phyloP scores from a whole-genome alignment of 2,888 invertebrate genomes.

The Eurytoma adleriae region DNA sequence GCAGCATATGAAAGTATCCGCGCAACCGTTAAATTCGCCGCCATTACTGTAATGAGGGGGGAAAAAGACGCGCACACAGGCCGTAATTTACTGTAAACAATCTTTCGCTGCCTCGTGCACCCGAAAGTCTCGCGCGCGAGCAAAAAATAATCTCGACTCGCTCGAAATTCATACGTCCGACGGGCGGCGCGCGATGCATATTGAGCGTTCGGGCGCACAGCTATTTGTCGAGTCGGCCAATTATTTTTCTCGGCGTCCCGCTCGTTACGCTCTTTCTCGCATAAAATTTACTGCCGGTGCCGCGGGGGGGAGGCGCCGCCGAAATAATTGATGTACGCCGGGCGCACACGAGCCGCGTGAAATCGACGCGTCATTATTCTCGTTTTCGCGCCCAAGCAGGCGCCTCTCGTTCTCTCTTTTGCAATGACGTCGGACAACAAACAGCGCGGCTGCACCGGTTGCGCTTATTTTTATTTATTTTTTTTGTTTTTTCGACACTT shows the following conservation, averaged over 20 bases:
- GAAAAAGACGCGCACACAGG: constrained; percentile 7
- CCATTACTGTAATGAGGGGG: not conserved
- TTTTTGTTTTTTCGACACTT: constrained; percentile 24
- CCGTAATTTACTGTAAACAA: not conserved
- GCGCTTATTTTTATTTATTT: not conserved
- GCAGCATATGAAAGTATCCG: too few relatives aligned
- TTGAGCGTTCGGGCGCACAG: not conserved
- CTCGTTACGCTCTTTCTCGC: constrained; percentile 52
- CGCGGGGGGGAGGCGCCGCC: constrained; percentile 20
- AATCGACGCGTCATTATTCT: constrained; percentile 64
- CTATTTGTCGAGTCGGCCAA: constrained; percentile 54
- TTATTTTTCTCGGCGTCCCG: constrained; percentile 55
- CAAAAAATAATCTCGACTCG: constrained; percentile 33
- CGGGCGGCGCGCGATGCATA: not conserved
- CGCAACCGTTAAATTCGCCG: too few relatives aligned
- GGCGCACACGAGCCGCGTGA: constrained; percentile 44
- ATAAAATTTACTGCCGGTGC: constrained; percentile 50
- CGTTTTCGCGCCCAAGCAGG: constrained; percentile 46
- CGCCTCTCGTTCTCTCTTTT: constrained; percentile 57
- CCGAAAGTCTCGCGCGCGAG: not conserved
- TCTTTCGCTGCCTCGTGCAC: too few relatives aligned
- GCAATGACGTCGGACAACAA: constrained; percentile 56
- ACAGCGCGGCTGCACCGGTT: not conserved
- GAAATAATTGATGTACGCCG: constrained; percentile 54
- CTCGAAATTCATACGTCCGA: constrained; percentile 18